Conservation (phyloP, 2,888 invertebrate genomes). For the Drosophila lutescens region DNA sequence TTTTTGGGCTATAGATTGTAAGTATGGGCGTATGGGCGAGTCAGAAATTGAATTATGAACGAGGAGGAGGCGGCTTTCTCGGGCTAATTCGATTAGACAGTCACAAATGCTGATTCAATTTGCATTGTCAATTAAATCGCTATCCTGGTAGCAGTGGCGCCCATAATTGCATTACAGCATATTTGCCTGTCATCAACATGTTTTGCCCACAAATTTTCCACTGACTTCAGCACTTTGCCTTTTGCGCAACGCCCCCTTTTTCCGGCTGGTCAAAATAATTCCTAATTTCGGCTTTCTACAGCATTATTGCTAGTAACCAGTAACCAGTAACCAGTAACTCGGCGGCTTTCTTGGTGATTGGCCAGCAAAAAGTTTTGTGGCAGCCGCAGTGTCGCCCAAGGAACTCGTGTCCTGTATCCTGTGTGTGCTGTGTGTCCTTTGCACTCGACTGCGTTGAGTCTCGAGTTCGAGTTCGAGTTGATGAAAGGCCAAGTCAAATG, state of each 20-base stretch:
- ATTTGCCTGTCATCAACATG: conserved; percentile 43
- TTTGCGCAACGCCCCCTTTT: conserved; percentile 67
- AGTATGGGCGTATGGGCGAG: conserved; percentile 30
- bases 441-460: conserved; percentile 18
- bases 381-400: conserved; percentile 59
- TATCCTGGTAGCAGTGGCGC: neutral
- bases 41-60: conserved; percentile 73
- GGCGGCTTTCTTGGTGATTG: conserved; percentile 58
- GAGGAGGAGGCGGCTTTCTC: conserved; percentile 18
- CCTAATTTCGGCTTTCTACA: conserved; percentile 45
- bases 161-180: conserved; percentile 64
- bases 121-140: conserved; percentile 73
- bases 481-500: conserved; percentile 76
- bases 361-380: conserved; percentile 64
- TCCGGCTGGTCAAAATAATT: conserved; percentile 52
- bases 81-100: conserved; percentile 58
- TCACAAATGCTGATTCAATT: conserved; percentile 74
- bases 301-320: neutral
- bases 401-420: conserved; percentile 20
- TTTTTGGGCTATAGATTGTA: conserved; percentile 17
- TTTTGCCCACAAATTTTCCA: conserved; percentile 42
- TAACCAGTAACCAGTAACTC: neutral
- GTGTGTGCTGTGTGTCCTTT: conserved; percentile 20
- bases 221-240: conserved; percentile 46
- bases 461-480: conserved; percentile 22